A percentile compares a stretch with the other conserved stretches of the same genome.
phyloP scores from a whole-genome alignment of 2,888 invertebrate species.

The Cheilosia vernalis region DNA sequence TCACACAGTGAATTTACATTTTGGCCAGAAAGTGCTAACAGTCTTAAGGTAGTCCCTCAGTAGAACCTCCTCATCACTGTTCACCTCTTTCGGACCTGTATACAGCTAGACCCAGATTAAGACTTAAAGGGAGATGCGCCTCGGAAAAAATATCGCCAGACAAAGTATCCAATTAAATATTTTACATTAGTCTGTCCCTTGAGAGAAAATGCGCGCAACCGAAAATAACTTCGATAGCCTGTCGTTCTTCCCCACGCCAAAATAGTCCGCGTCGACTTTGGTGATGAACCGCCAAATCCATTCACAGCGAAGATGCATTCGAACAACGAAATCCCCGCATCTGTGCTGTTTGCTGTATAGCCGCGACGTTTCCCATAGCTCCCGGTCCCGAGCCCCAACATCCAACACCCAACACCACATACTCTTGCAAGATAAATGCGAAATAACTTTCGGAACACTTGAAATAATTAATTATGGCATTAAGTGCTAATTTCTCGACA shows the following conservation, averaged over 20 bases:
- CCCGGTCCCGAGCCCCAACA: too few relatives aligned
- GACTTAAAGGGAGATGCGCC: constrained; percentile 59
- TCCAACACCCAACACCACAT: constrained; percentile 28
- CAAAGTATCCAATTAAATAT: constrained; percentile 74
- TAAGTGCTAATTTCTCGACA: constrained; percentile 76
- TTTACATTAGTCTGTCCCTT: constrained; percentile 42
- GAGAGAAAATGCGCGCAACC: constrained; percentile 16
- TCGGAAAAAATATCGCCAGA: constrained; percentile 55
- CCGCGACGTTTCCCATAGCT: constrained; percentile 35
- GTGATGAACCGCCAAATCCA: constrained; percentile 73
- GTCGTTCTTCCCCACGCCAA: constrained; percentile 31
- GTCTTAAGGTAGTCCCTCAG: too few relatives aligned
- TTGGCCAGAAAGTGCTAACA: too few relatives aligned
- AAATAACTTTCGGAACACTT: constrained; percentile 74
- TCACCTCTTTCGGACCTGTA: not conserved
- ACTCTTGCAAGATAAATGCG: constrained; percentile 71
- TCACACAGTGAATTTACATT: too few relatives aligned
- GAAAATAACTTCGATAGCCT: constrained; percentile 59
- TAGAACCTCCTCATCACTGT: constrained; percentile 32
- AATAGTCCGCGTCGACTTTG: constrained; percentile 40
- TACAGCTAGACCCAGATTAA: constrained; percentile 28
- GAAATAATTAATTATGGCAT: constrained; percentile 76
- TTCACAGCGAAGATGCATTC: constrained; percentile 48
- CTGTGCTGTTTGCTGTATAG: not conserved
- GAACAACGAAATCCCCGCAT: constrained; percentile 40